Evolutionary conservation across 2,797 vertebrate genomes (phyloP).

Genomic region (Sebastiscus albofasciatus): DNA sequence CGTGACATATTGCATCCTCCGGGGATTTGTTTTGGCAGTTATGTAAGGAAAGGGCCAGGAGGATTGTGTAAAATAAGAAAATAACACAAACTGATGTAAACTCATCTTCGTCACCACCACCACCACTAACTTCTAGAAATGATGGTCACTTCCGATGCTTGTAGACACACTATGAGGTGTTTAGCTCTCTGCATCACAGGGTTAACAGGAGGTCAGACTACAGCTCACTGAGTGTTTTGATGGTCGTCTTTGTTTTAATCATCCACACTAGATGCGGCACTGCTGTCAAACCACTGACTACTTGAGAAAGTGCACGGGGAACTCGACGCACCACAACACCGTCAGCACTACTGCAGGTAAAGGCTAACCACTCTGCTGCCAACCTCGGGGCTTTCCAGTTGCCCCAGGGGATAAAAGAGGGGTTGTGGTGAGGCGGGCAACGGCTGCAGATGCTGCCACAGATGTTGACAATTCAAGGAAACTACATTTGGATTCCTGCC

Average conservation of each 20-base stretch:
- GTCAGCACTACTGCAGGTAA: conserved; percentile 70
- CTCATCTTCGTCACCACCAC: background rate
- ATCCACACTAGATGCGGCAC: background rate
- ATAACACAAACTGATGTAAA: background rate
- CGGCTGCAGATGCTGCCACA: conserved; percentile 36
- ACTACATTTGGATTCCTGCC: conserved; percentile 53
- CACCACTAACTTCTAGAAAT: background rate
- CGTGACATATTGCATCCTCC: background rate
- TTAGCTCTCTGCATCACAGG: background rate
- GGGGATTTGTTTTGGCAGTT: background rate
- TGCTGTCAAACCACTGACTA: conserved; percentile 40
- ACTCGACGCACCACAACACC: conserved; percentile 54
- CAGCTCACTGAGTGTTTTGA: background rate
- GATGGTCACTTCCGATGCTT: conserved; percentile 22
- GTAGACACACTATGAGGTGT: background rate
- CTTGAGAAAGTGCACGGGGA: conserved; percentile 59
- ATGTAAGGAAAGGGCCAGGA: background rate
- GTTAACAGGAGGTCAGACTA: conserved; percentile 22
- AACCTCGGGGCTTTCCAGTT: conserved; percentile 73
- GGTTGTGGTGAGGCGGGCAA: conserved; percentile 42
- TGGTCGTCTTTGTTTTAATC: conserved; percentile 13
- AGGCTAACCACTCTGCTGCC: conserved; percentile 47
- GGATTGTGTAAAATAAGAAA: background rate
- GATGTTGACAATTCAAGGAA: conserved; percentile 54
- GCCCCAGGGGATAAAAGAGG: conserved; percentile 42